These are phyloP conservation scores for Eledone cirrhosa DNA, from an alignment of 2,888 invertebrate genomes.

Conservation along the genomic window DNA sequence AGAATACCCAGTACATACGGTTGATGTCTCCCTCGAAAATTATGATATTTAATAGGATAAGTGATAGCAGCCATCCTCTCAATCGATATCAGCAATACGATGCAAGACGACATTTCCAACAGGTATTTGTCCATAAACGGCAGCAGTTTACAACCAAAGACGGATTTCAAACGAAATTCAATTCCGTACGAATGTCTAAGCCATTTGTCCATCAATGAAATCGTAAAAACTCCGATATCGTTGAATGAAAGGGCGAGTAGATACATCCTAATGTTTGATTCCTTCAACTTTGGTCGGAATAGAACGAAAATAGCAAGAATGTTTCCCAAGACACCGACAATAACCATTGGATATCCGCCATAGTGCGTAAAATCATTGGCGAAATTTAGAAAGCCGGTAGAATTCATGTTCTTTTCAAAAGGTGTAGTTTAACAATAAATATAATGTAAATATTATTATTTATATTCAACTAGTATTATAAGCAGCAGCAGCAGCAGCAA, in stretches of 20 bases:
- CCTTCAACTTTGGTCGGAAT: background rate
- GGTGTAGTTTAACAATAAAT: too few relatives aligned
- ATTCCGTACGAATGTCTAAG: background rate
- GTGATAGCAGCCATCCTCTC: slow-evolving; percentile 7
- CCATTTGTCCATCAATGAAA: background rate
- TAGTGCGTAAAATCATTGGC: background rate
- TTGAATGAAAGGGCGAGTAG: background rate
- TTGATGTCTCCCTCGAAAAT: background rate
- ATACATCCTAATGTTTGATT: background rate
- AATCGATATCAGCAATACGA: background rate
- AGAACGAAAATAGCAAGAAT: background rate
- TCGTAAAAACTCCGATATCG: background rate
- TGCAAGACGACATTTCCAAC: background rate
- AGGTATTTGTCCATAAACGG: slow-evolving; percentile 17
- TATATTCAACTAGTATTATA: too few relatives aligned
- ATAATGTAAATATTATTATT: too few relatives aligned
- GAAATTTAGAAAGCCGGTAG: background rate
- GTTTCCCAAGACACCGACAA: background rate
- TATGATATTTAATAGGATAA: background rate
- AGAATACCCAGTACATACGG: background rate
- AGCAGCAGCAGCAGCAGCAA: too few relatives aligned
- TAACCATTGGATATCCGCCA: background rate
- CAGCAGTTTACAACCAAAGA: background rate
- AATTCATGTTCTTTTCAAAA: background rate
- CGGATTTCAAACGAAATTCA: too few relatives aligned